Conservation (phyloP, 2,797 vertebrate species). For the Gouania willdenowi region DNA sequence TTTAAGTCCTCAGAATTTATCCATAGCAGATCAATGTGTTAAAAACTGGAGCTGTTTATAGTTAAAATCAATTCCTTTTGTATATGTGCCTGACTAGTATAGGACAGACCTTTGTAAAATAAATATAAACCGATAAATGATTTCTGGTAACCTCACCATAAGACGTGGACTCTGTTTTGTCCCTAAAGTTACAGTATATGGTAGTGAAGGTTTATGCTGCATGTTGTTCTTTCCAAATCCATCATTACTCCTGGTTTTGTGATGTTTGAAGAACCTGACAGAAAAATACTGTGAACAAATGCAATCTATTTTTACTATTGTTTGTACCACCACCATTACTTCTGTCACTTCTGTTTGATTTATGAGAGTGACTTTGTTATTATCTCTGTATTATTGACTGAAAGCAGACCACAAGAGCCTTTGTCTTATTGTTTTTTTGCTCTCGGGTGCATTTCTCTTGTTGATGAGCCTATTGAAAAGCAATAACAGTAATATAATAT, state of each 20-base stretch:
- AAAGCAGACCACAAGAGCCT: slow-evolving; percentile 50
- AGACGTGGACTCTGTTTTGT: too few relatives aligned
- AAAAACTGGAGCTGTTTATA: too few relatives aligned
- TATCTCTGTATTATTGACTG: slow-evolving; percentile 61
- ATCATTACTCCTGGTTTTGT: slow-evolving; percentile 11
- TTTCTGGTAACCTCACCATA: too few relatives aligned
- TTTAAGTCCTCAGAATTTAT: too few relatives aligned
- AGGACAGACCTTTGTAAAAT: too few relatives aligned
- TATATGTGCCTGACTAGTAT: too few relatives aligned
- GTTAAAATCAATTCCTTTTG: too few relatives aligned
- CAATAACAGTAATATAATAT: slow-evolving; percentile 64
- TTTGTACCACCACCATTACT: slow-evolving; percentile 40
- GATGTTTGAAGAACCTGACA: slow-evolving; percentile 33
- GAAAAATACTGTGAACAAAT: slow-evolving; percentile 19
- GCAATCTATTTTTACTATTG: slow-evolving; percentile 32
- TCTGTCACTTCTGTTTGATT: slow-evolving; percentile 55
- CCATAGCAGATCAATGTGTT: too few relatives aligned
- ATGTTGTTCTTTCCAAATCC: not conserved
- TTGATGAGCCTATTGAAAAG: slow-evolving; percentile 61
- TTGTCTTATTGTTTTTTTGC: slow-evolving; percentile 55
- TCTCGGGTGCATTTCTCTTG: slow-evolving; percentile 58
- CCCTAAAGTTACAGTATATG: too few relatives aligned
- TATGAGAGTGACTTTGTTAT: slow-evolving; percentile 56
- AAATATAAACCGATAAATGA: too few relatives aligned
- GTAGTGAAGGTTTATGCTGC: too few relatives aligned